Base-by-base conservation (phyloP, 2,797 vertebrate genomes). In the Dromococcyx pavoninus region DNA sequence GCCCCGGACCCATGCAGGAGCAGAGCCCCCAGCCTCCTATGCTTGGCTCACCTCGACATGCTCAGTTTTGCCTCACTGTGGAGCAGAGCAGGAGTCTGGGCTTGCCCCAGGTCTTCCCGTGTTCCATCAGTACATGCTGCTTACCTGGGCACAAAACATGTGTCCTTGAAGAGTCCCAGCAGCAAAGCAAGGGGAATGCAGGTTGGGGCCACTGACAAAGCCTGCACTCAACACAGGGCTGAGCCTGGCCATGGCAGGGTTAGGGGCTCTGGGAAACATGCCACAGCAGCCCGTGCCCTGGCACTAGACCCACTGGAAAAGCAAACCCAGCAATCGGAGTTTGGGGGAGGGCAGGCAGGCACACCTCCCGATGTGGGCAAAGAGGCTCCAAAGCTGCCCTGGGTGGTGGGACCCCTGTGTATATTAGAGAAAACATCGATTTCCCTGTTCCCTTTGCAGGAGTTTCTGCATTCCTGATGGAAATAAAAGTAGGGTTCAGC, bases 1-100 rank as follows among this genome's bases (percentile, higher is more conserved):
- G 0, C 7, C 44, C 77, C 2, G 1, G 7, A 27, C 5, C 51
- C 67, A 4, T 1, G 50, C 3, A 0, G 56, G 61, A 56, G 30
- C 71, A 14, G n/a, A 15, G 14, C 6, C 37, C 13, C 32, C 2
- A 1, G 13, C 11, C 27, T 14, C 61, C 5, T 11, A 22, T 1
- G 8, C 30, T 10, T 5, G 0, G 56, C n/a, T 5, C 27, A 16
- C 4, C 16, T 39, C 0, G 5, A 32, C 3, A 3, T 16, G 4
- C 25, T 43, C 4, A 5, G 35, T 10, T 70, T 33, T 48, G 56
- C 39, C 65, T 67, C 37, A 53, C 18, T 2, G 4, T 7, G 7
- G 15, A 66, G 32, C 25, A 1, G 46, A 50, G n/a, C 28, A 8
- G 46, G 39, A 67, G 6, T 33, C 61, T 1, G 18, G 62, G 18